Evolutionary conservation across 2,888 invertebrate species (phyloP).

Genomic region (Drosophila atroscutellata): DNA sequence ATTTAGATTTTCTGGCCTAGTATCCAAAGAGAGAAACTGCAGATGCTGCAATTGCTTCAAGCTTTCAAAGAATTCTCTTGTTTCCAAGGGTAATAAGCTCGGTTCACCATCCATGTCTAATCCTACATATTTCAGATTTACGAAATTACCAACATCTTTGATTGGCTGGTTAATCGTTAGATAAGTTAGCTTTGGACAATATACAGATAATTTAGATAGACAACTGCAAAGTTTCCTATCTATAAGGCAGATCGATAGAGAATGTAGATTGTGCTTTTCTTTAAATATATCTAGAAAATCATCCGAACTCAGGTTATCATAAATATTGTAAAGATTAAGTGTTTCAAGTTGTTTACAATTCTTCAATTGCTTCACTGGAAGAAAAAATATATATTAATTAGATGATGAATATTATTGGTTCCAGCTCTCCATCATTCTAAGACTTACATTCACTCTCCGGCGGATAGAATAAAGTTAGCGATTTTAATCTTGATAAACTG

Average conservation of each 20-base stretch:
- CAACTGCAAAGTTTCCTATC: background rate
- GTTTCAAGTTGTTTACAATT: conserved; percentile 18
- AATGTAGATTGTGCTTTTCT: conserved; percentile 2
- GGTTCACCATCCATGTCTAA: conserved; percentile 10
- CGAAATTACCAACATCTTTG: conserved; percentile 6
- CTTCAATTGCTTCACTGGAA: conserved; percentile 20
- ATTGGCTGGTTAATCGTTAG: conserved; percentile 14
- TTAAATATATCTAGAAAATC: conserved; percentile 32
- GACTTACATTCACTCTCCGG: conserved; percentile 25
- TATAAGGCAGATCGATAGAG: conserved; percentile 18
- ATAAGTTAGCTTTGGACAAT: conserved; percentile 31
- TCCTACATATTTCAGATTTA: conserved; percentile 28
- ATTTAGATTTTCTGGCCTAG: background rate
- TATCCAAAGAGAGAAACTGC: conserved; percentile 19
- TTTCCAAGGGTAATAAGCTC: background rate
- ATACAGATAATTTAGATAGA: conserved; percentile 3
- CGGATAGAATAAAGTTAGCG: conserved; percentile 19
- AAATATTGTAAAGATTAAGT: conserved; percentile 13
- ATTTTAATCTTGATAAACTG: conserved; percentile 8
- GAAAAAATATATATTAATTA: background rate
- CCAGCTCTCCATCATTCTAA: background rate
- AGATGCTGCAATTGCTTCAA: conserved; percentile 11
- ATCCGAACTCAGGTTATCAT: background rate
- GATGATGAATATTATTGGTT: background rate
- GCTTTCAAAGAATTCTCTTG: background rate